Base-by-base conservation (phyloP, 2,888 invertebrate species). In the Acleris holmiana region DNA sequence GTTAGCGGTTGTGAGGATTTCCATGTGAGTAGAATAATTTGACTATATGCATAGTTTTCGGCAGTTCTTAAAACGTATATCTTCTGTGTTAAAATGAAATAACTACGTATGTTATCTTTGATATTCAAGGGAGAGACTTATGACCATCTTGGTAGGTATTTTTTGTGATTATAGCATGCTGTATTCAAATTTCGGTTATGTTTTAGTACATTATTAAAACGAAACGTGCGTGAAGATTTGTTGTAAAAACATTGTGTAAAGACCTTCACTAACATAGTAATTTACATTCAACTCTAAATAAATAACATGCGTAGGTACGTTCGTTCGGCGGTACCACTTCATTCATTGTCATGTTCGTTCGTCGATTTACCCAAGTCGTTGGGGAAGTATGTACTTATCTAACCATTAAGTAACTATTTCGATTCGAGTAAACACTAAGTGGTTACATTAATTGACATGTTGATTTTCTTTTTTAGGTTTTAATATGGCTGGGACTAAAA, bases 121-220 rank as follows among this genome's bases (percentile, higher is more conserved):
- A 84, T 84, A 91, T 84, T 88, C 84, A 82, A 89, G 92, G 92
- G 92, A 92, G 92, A 92, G 92, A 92, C 92, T 83, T 55, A 76
- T 75, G 82, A 75, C 73, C 78, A 76, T 76, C 76, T 83, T 79
- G 75, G 81, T 83, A 79, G 80, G 80, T 82, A 78, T 77, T 73
- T 72, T 75, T 83, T 77, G 73, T 78, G 79, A 73, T 79, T 75
- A 71, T 79, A 74, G 79, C 86, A 89, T 88, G 88, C 86, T 82
- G 73, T 80, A 76, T 76, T 69, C 69, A 67, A 69, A 51, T 66
- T 62, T 65, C 15, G 41, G 35, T 62, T 56, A 51, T 15, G 18
- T 21, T 10, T 29, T 56, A 62, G 58, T 67, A 60, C 56, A 44
- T 18, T 10, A n/a, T 50, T 17, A 54, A 35, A 59, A 44, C 17